Conservation (phyloP, 2,888 invertebrate genomes). For the Scaptomyza parva region DNA sequence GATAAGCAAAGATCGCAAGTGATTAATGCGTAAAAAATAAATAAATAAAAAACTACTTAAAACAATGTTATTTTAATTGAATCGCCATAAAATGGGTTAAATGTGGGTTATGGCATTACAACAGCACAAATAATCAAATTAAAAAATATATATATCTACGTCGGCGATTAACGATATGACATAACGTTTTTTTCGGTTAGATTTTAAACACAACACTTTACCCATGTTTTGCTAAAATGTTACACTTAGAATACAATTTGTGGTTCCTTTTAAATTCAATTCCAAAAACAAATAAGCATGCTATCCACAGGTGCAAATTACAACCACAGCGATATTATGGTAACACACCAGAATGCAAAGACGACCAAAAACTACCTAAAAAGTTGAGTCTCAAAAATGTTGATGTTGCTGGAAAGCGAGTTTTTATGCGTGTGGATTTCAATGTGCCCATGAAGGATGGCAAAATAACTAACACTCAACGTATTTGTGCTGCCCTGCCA, state of each 20-base stretch:
- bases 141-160: neutral
- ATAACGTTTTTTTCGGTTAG: slow-evolving; percentile 10
- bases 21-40: neutral
- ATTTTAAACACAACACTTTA: neutral
- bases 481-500: slow-evolving; percentile 97
- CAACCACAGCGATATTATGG: slow-evolving; percentile 8
- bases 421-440: slow-evolving; percentile 99
- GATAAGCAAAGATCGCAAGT: neutral
- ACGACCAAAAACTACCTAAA: slow-evolving; percentile 85
- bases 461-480: slow-evolving; percentile 98
- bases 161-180: slow-evolving; percentile 10
- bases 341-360: neutral
- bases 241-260: slow-evolving; percentile 11
- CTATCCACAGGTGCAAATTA: neutral
- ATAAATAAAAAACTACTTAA: neutral
- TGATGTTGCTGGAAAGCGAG: slow-evolving; percentile 93
- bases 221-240: slow-evolving; percentile 19
- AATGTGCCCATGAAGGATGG: slow-evolving; percentile 99
- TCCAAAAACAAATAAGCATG: neutral
- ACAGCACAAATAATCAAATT: neutral
- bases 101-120: neutral
- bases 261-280: neutral
- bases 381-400: slow-evolving; percentile 96
- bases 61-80: neutral
- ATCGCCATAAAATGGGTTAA: neutral